Percentiles rank a stretch among this genome's conserved stretches.
Conservation (phyloP, 2,888 invertebrate genomes). For the Pachydiplax longipennis region DNA sequence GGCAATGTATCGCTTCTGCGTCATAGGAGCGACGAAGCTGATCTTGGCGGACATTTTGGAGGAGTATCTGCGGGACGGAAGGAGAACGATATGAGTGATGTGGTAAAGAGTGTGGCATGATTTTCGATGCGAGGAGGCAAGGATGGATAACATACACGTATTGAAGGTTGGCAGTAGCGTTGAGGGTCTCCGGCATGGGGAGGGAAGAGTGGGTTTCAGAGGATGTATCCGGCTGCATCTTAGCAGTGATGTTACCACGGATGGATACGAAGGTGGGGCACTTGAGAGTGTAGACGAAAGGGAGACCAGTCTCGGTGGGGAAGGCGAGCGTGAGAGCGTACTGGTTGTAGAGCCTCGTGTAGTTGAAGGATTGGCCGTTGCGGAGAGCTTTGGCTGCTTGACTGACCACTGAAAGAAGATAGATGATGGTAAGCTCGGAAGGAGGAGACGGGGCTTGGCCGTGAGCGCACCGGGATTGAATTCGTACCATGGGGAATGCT, state of each 20-base stretch:
- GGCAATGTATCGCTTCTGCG: slow-evolving; percentile 65
- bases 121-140: not conserved
- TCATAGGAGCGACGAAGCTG: slow-evolving; percentile 71
- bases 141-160: slow-evolving; percentile 57
- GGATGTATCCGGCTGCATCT: slow-evolving; percentile 58
- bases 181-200: slow-evolving; percentile 57
- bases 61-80: slow-evolving; percentile 56
- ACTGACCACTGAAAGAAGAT: slow-evolving; percentile 56
- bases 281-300: slow-evolving; percentile 70
- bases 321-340: slow-evolving; percentile 70
- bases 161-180: slow-evolving; percentile 62
- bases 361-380: slow-evolving; percentile 64
- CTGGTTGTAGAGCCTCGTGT: slow-evolving; percentile 68
- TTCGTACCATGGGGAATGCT: slow-evolving; percentile 59
- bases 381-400: slow-evolving; percentile 59
- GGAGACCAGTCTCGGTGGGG: slow-evolving; percentile 76
- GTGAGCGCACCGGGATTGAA: not conserved
- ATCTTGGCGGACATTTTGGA: slow-evolving; percentile 67
- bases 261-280: slow-evolving; percentile 66
- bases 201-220: slow-evolving; percentile 49
- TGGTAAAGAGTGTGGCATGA: not conserved
- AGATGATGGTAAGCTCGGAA: not conserved
- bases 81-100: not conserved
- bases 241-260: slow-evolving; percentile 62
- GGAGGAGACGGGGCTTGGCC: not conserved